Percentiles rank a stretch among this genome's conserved stretches.
These are phyloP conservation scores for Platysteira castanea DNA, from an alignment of 2,113 vertebrate species.

Conservation along the genomic window DNA sequence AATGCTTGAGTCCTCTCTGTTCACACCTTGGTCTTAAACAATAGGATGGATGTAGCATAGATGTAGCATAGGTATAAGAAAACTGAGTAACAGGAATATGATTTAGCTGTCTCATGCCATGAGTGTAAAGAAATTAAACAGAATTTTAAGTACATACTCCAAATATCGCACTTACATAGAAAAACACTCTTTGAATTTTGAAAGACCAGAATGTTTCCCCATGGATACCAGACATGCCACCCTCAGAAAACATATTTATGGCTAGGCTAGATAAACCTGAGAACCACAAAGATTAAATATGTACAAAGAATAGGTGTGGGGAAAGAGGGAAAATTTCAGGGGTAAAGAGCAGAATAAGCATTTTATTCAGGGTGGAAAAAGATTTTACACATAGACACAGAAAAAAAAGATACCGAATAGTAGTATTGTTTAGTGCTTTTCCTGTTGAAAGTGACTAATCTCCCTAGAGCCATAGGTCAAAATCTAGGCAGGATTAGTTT, in stretches of 20 bases:
- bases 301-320: neutral
- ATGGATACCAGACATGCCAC: neutral
- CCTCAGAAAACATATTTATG: neutral
- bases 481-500: neutral
- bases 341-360: neutral
- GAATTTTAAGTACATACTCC: neutral
- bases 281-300: neutral
- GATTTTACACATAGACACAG: neutral
- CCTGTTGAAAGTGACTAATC: neutral
- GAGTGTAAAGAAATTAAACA: neutral
- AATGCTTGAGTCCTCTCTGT: neutral
- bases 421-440: slow-evolving; percentile 1
- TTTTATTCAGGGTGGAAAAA: neutral
- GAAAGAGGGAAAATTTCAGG: neutral
- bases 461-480: neutral
- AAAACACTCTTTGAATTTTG: neutral
- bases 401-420: neutral
- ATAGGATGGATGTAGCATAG: neutral
- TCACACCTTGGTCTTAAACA: neutral
- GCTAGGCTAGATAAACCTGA: neutral
- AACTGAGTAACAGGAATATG: neutral
- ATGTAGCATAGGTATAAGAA: neutral
- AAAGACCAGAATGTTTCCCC: neutral
- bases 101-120: neutral
- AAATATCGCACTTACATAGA: neutral